Base-by-base conservation (phyloP, 2,797 vertebrate genomes). In the Sebastes flavidus region DNA sequence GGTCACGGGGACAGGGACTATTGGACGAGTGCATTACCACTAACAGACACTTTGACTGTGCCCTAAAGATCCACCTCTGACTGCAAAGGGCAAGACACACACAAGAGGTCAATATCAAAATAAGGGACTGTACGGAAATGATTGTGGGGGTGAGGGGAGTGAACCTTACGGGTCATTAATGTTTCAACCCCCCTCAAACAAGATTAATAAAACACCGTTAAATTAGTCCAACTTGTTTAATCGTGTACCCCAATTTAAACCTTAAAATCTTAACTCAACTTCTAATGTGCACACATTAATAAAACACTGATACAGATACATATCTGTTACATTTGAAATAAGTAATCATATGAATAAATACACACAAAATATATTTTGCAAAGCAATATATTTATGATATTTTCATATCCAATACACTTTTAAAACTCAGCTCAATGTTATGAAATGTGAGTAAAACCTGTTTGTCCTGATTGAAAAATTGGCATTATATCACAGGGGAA, bases 11-110 rank as follows among this genome's bases (percentile, higher is more conserved):
- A 99, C 95, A 0, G 95, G 95, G 20, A 96, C 95, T 36, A 94
- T 97, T 84, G 91, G 97, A 93, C 90, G 97, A 88, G 94, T 94
- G 20, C 94, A 96, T 84, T 96, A 95, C 90, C 92, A 88, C 88
- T 95, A 81, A 87, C 20, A 5, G 32, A 32, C 32, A 49, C 46
- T 63, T 11, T 25, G 59, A 75, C 59, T 60, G 60, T 4, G 22
- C 29, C 38, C 56, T 2, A 13, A 54, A 58, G 9, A 42, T 12
- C 10, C 34, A 59, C 46, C 49, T 22, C 27, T 29, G 75, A 83
- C 82, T 78, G 58, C 49, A 56, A 11, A 76, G 7, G n/a, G 13
- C 36, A 11, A 1, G 27, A 77, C 4, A 29, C 0, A 30, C 14
- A 42, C 18, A 36, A 54, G 27, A 49, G 34, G 54, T 71, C 3